A percentile compares a stretch with the other conserved stretches of the same genome.
Conservation (phyloP, 2,888 invertebrate genomes). For the Microctonus aethiopoides region DNA sequence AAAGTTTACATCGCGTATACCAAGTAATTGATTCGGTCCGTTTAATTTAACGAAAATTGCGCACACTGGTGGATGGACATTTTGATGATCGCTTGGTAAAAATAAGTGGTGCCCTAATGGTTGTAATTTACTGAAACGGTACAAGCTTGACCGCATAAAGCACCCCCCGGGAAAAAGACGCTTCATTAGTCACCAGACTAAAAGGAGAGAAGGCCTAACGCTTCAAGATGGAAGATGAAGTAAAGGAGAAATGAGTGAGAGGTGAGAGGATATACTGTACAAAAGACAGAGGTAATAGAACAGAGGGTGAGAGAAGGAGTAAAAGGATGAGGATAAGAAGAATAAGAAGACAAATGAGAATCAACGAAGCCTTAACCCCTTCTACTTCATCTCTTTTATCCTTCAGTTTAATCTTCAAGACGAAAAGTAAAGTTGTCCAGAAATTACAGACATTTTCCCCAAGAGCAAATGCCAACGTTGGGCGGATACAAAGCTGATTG, state of each 20-base stretch:
- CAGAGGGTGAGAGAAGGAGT: not conserved
- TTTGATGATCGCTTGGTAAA: constrained; percentile 55
- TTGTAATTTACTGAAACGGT: constrained; percentile 63
- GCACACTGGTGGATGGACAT: constrained; percentile 49
- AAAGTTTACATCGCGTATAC: constrained; percentile 16
- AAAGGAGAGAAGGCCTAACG: constrained; percentile 22
- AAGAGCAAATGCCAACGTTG: not conserved
- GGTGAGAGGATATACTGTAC: no score
- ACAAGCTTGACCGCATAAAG: constrained; percentile 53
- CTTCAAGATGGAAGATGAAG: constrained; percentile 15
- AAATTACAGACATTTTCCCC: constrained; percentile 20
- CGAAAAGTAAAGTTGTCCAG: constrained; percentile 4
- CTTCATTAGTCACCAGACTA: constrained; percentile 50
- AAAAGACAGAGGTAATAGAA: not conserved
- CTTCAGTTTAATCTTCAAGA: constrained; percentile 23
- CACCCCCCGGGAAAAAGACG: constrained; percentile 55
- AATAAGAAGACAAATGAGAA: not conserved
- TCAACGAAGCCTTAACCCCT: constrained; percentile 8
- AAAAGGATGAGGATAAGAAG: not conserved
- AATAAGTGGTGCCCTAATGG: constrained; percentile 63
- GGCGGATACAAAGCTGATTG: constrained; percentile 19
- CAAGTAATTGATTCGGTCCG: constrained; percentile 63
- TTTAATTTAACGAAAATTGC: constrained; percentile 65
- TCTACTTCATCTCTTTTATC: constrained; percentile 16
- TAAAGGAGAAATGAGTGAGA: not conserved